These are phyloP conservation scores for Fopius arisanus DNA, from an alignment of 1,140 invertebrate genomes.

Conservation along the genomic window DNA sequence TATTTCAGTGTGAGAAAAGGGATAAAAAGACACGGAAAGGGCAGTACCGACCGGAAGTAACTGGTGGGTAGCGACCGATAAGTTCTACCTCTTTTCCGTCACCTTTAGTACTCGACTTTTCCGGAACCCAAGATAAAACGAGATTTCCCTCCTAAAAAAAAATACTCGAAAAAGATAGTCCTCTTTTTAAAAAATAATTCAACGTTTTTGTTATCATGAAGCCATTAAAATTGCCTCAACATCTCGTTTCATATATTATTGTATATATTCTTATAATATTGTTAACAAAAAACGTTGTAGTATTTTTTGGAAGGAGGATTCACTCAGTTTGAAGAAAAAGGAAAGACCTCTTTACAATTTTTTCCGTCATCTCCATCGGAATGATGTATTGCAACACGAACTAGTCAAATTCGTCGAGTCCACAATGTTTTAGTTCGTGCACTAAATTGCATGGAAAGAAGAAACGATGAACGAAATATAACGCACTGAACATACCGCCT, in stretches of 20 bases:
- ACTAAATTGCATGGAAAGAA: conserved; percentile 34
- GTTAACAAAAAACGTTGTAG: too few species aligned
- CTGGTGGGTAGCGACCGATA: not conserved
- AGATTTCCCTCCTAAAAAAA: not conserved
- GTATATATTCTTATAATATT: too few species aligned
- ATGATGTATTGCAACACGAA: conserved; percentile 8
- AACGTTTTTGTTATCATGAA: not conserved
- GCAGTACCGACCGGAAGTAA: not conserved
- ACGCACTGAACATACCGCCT: conserved; percentile 24
- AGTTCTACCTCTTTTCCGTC: not conserved
- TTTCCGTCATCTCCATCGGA: not conserved
- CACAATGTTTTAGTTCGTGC: conserved; percentile 30
- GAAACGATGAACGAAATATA: conserved; percentile 22
- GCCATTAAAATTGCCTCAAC: too few species aligned
- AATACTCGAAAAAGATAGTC: too few species aligned
- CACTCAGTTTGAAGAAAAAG: too few species aligned
- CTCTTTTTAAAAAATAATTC: not conserved
- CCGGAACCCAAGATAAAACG: not conserved
- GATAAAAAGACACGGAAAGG: not conserved
- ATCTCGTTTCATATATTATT: too few species aligned
- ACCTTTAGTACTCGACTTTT: not conserved
- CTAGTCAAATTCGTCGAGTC: conserved; percentile 13
- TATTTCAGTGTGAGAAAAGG: not conserved
- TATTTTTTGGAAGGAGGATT: too few species aligned
- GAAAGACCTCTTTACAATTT: not conserved